phyloP scores from a whole-genome alignment of 2,888 invertebrate genomes.

The Lithophane semibrunnea region DNA sequence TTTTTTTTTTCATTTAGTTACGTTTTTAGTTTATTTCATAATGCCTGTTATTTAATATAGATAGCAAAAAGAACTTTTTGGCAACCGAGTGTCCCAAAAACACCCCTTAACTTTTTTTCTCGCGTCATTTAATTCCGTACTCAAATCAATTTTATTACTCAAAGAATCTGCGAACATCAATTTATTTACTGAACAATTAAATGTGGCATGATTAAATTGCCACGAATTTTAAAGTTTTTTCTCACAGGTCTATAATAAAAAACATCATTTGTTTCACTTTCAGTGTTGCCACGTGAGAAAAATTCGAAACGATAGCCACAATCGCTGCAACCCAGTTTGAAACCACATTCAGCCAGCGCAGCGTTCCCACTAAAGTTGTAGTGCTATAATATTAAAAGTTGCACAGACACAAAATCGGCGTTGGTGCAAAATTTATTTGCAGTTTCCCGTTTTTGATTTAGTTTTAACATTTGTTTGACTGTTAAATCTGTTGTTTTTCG shows the following conservation, averaged over 20 bases:
- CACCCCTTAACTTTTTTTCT: too few species aligned
- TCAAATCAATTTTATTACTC: not conserved
- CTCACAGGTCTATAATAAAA: not conserved
- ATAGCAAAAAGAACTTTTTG: too few species aligned
- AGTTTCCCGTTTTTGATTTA: constrained; percentile 44
- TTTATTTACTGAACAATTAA: not conserved
- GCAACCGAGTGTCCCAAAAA: too few species aligned
- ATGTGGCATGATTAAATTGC: not conserved
- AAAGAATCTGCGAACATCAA: not conserved
- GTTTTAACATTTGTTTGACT: constrained; percentile 39
- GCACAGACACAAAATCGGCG: constrained; percentile 30
- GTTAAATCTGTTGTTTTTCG: constrained; percentile 46
- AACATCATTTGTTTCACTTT: constrained; percentile 24
- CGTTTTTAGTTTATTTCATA: too few species aligned
- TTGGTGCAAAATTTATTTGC: constrained; percentile 45
- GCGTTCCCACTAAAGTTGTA: constrained; percentile 24
- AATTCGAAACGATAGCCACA: constrained; percentile 35
- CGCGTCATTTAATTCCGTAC: not conserved
- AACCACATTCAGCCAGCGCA: constrained; percentile 28
- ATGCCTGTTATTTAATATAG: too few species aligned
- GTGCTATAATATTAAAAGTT: constrained; percentile 53
- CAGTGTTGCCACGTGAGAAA: constrained; percentile 8
- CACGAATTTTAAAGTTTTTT: too few species aligned
- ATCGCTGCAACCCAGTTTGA: constrained; percentile 37
- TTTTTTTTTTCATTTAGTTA: too few species aligned